Percentiles rank a stretch among this genome's conserved stretches.
Conservation (phyloP, 2,888 invertebrate species). For the Sceliomorpha sp. region DNA sequence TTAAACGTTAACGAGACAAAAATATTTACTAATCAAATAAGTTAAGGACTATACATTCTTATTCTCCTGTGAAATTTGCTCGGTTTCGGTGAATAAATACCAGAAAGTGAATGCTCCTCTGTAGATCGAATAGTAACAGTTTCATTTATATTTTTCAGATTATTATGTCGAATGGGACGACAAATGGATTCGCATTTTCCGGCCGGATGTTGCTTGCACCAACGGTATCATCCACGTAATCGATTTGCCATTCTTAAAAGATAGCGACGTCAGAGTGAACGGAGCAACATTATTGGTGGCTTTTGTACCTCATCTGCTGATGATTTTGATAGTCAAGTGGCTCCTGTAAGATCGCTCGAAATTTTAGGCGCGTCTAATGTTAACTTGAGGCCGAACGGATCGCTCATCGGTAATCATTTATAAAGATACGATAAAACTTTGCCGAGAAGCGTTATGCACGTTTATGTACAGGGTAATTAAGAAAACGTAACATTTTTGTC, state of each 20-base stretch:
- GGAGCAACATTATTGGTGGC: constrained; percentile 75
- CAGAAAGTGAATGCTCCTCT: background rate
- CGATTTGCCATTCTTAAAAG: constrained; percentile 91
- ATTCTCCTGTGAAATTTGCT: no score
- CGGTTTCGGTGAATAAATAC: no score
- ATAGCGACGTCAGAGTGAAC: constrained; percentile 90
- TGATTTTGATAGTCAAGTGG: constrained; percentile 79
- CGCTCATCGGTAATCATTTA: constrained; percentile 13
- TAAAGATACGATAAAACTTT: constrained; percentile 3
- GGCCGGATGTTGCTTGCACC: constrained; percentile 96
- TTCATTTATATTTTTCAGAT: constrained; percentile 82
- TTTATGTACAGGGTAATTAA: constrained; percentile 12
- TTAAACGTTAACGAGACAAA: no score
- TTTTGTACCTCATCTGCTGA: constrained; percentile 74
- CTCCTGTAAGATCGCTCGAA: constrained; percentile 69
- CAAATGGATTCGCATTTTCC: constrained; percentile 90
- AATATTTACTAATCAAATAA: no score
- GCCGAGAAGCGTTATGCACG: constrained; percentile 12
- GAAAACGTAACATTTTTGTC: background rate
- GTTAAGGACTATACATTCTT: no score
- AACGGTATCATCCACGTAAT: constrained; percentile 98
- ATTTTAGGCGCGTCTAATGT: constrained; percentile 30
- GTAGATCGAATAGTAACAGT: background rate
- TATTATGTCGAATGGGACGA: constrained; percentile 93
- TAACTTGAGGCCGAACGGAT: constrained; percentile 30